A percentile compares a stretch with the other conserved stretches of the same genome.
Conservation (phyloP, 2,113 vertebrate species). For the Solea senegalensis region DNA sequence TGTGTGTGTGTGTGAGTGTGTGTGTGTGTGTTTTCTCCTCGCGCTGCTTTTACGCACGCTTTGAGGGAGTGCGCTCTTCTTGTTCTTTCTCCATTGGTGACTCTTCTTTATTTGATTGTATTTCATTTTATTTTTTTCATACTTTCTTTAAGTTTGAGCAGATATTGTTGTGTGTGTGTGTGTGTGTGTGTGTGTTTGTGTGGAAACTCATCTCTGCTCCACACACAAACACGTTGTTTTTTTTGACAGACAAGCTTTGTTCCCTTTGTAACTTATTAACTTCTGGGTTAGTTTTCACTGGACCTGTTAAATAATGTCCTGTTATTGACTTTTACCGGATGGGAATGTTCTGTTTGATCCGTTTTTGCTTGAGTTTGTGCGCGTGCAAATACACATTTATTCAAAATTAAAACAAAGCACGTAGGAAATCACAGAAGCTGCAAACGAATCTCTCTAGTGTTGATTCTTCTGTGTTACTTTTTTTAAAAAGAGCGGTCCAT, state of each 20-base stretch:
- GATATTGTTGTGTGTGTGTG: too few relatives aligned
- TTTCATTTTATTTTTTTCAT: conserved; percentile 1
- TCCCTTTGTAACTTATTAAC: conserved; percentile 7
- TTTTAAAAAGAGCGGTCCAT: too few relatives aligned
- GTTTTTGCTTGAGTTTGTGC: neutral
- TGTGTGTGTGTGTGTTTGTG: neutral
- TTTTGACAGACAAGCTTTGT: conserved; percentile 2
- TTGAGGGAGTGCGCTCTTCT: conserved; percentile 49
- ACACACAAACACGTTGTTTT: neutral
- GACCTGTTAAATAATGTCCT: neutral
- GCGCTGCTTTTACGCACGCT: conserved; percentile 69
- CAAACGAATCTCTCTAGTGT: too few relatives aligned
- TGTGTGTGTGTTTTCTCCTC: conserved; percentile 49
- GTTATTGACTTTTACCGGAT: neutral
- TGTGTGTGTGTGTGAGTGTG: conserved; percentile 30
- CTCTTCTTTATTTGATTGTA: too few relatives aligned
- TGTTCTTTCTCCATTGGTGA: conserved; percentile 38
- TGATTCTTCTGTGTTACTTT: too few relatives aligned
- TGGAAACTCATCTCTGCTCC: neutral
- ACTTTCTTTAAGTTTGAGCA: conserved; percentile 5
- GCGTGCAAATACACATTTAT: too few relatives aligned
- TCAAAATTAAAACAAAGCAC: too few relatives aligned
- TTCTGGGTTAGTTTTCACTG: neutral
- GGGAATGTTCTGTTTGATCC: neutral
- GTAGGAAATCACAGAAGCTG: too few relatives aligned